Percentiles rank a stretch among this genome's conserved stretches.
phyloP scores from a whole-genome alignment of 2,888 invertebrate genomes.

The Coelogynopora nodosa region DNA sequence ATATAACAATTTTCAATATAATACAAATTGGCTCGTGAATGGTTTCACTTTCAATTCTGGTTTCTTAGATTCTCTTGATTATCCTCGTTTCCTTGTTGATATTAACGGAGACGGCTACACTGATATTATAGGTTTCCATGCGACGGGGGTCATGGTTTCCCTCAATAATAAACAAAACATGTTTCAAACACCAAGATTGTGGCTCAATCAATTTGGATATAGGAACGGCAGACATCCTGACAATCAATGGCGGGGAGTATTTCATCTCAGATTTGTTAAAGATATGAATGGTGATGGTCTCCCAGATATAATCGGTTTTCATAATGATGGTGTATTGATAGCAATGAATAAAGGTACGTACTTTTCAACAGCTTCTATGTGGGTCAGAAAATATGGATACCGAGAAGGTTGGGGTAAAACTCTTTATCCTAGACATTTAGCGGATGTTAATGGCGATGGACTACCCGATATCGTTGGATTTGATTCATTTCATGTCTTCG shows the following conservation, averaged over 20 bases:
- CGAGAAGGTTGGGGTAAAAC: constrained; percentile 36
- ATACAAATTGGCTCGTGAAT: too few relatives aligned
- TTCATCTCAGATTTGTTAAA: neutral
- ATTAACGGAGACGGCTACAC: neutral
- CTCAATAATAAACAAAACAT: neutral
- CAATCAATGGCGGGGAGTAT: neutral
- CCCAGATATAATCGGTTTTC: neutral
- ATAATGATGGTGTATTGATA: neutral
- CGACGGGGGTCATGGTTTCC: neutral
- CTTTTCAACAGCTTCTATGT: neutral
- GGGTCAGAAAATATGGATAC: neutral
- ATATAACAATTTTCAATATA: neutral
- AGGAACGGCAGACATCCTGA: neutral
- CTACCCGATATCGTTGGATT: constrained; percentile 41
- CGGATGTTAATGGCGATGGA: constrained; percentile 44
- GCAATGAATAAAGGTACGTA: neutral
- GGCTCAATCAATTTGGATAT: too few relatives aligned
- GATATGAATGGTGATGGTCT: neutral
- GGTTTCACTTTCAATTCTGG: too few relatives aligned
- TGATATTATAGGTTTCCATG: neutral
- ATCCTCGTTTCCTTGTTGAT: neutral
- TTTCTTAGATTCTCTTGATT: neutral
- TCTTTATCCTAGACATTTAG: constrained; percentile 37
- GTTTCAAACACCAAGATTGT: neutral
- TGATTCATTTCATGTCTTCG: constrained; percentile 34